Conservation (phyloP, 2,113 vertebrate genomes). For the Erinaceus europaeus region DNA sequence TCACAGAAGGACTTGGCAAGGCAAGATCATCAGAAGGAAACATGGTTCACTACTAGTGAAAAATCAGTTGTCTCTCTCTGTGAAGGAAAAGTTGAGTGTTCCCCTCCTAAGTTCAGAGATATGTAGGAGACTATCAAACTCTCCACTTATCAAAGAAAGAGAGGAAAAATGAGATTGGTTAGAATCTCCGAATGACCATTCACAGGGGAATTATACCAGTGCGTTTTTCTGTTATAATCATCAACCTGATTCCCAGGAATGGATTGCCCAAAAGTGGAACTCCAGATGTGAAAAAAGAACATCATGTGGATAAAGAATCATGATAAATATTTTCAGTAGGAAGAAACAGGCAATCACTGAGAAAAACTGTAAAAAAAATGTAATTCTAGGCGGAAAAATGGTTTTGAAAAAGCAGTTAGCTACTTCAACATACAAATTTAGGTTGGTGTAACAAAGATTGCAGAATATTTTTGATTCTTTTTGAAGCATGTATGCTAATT, state of each 20-base stretch:
- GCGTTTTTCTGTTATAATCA: background rate
- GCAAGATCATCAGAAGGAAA: background rate
- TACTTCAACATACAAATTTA: background rate
- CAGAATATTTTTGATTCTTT: background rate
- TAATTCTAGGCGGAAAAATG: background rate
- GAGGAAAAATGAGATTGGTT: background rate
- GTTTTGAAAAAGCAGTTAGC: background rate
- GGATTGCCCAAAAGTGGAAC: background rate
- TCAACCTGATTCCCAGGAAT: background rate
- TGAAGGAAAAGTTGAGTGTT: background rate
- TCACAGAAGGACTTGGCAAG: background rate
- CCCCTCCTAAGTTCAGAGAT: background rate
- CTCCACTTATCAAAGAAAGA: background rate
- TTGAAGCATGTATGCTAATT: background rate
- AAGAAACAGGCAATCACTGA: background rate
- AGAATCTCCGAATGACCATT: no score
- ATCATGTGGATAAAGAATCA: background rate
- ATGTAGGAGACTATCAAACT: background rate
- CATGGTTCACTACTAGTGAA: background rate
- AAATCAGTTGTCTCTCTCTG: background rate
- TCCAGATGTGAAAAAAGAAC: background rate
- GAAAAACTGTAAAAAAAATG: background rate
- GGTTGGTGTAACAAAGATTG: no score
- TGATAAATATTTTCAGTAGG: background rate
- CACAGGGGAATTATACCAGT: no score